Evolutionary conservation across 64 coral and sea anemone genomes (phyloP).

Genomic region (Porites lutea): DNA sequence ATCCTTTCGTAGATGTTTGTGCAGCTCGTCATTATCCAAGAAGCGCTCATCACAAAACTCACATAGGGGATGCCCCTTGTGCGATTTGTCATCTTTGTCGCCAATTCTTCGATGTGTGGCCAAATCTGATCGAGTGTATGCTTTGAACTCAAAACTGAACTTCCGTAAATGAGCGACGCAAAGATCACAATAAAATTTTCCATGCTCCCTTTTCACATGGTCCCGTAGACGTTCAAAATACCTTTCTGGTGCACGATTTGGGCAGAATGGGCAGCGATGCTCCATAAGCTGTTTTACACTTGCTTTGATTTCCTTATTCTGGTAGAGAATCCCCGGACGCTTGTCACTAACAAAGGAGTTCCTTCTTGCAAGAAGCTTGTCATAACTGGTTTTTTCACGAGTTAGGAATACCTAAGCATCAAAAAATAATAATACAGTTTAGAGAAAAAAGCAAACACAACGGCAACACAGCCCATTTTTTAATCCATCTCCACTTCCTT

Average conservation of each 20-base stretch:
- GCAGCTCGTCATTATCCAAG: constrained; percentile 92
- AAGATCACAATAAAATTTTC: constrained; percentile 79
- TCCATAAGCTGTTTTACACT: constrained; percentile 85
- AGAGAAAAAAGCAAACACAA: too few relatives aligned
- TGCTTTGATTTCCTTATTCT: constrained; percentile 53
- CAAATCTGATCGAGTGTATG: constrained; percentile 74
- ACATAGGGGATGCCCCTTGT: constrained; percentile 94
- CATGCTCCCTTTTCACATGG: constrained; percentile 76
- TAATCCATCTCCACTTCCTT: too few relatives aligned
- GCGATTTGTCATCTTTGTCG: constrained; percentile 81
- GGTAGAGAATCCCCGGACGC: constrained; percentile 62
- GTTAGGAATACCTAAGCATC: constrained; percentile 54
- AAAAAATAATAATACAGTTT: background rate
- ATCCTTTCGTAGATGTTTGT: constrained; percentile 84
- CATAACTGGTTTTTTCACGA: constrained; percentile 24
- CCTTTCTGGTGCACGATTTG: constrained; percentile 31
- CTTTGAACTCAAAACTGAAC: constrained; percentile 84
- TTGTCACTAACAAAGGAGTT: constrained; percentile 20
- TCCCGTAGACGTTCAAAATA: constrained; percentile 62
- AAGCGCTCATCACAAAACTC: constrained; percentile 89
- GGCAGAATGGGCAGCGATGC: constrained; percentile 75
- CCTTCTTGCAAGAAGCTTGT: constrained; percentile 38
- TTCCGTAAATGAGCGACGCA: constrained; percentile 84
- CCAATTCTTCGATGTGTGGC: constrained; percentile 86
- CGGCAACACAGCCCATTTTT: too few relatives aligned